phyloP scores from a whole-genome alignment of 64 coral and sea anemone species.

The Stichodactyla mertensii region DNA sequence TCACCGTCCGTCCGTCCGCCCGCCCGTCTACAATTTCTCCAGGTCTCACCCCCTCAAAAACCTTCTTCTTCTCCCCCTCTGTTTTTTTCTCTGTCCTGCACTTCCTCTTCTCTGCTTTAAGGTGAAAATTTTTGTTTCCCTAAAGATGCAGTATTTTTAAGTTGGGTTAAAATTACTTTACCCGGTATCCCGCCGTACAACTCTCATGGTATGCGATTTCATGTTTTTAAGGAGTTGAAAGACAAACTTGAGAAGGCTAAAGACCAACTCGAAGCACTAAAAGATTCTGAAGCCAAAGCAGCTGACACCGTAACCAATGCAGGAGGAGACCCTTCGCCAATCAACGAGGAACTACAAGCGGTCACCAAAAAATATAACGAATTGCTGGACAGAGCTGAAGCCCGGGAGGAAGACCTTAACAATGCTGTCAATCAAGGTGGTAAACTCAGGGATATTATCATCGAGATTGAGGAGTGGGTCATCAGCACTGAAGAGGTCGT shows the following conservation, averaged over 20 bases:
- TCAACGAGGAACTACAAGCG: conserved; percentile 61
- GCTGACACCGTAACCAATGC: conserved; percentile 15
- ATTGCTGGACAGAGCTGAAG: conserved; percentile 48
- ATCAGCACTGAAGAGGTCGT: conserved; percentile 30
- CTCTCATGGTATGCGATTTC: not conserved
- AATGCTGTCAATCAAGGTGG: conserved; percentile 68
- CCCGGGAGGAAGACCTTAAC: conserved; percentile 60
- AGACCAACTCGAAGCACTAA: conserved; percentile 50
- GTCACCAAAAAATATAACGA: conserved; percentile 45
- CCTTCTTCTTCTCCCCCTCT: not conserved
- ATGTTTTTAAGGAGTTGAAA: conserved; percentile 41
- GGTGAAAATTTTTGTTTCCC: no score
- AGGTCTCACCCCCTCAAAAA: not conserved
- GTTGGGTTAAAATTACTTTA: no score
- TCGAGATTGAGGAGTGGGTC: conserved; percentile 77
- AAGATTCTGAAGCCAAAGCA: conserved; percentile 36
- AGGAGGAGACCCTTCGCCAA: conserved; percentile 47
- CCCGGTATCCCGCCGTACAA: no score
- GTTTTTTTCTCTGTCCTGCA: no score
- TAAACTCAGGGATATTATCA: conserved; percentile 59
- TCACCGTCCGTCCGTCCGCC: no score
- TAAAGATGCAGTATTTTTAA: no score
- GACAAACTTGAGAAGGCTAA: conserved; percentile 51
- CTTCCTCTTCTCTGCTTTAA: no score
- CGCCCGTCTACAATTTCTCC: not conserved